Conservation (phyloP, 2,888 invertebrate species). For the Smittia aterrima region DNA sequence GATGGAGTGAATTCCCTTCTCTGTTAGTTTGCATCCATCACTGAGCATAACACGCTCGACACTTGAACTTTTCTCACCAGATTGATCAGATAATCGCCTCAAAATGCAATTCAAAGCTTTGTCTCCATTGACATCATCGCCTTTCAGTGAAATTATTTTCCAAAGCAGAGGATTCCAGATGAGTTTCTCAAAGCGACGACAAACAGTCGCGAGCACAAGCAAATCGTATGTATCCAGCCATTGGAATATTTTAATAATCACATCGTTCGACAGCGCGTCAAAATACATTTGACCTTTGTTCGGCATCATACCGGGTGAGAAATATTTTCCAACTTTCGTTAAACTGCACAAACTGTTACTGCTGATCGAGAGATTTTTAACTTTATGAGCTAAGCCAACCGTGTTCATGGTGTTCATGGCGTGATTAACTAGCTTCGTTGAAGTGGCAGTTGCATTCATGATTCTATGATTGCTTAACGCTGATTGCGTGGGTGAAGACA, state of each 20-base stretch:
- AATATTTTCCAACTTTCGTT: constrained; percentile 32
- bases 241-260: constrained; percentile 67
- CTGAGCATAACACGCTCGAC: constrained; percentile 66
- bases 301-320: constrained; percentile 43
- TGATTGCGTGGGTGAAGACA: constrained; percentile 57
- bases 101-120: constrained; percentile 64
- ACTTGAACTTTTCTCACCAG: constrained; percentile 61
- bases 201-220: constrained; percentile 72
- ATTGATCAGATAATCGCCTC: constrained; percentile 64
- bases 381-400: constrained; percentile 35
- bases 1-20: constrained; percentile 72
- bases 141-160: constrained; percentile 65
- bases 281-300: constrained; percentile 56
- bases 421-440: constrained; percentile 46
- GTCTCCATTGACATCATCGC: constrained; percentile 63
- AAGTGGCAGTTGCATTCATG: constrained; percentile 51
- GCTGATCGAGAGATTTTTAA: constrained; percentile 31
- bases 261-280: constrained; percentile 65
- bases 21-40: constrained; percentile 70
- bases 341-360: constrained; percentile 36
- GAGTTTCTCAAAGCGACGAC: constrained; percentile 70
- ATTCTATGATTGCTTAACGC: constrained; percentile 52
- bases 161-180: constrained; percentile 77
- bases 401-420: constrained; percentile 27
- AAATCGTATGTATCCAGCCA: constrained; percentile 70